Evolutionary conservation across 2,797 vertebrate species (phyloP), one percentile per base, ranked within the genome.

Genomic region (Melanogrammus aeglefinus): DNA sequence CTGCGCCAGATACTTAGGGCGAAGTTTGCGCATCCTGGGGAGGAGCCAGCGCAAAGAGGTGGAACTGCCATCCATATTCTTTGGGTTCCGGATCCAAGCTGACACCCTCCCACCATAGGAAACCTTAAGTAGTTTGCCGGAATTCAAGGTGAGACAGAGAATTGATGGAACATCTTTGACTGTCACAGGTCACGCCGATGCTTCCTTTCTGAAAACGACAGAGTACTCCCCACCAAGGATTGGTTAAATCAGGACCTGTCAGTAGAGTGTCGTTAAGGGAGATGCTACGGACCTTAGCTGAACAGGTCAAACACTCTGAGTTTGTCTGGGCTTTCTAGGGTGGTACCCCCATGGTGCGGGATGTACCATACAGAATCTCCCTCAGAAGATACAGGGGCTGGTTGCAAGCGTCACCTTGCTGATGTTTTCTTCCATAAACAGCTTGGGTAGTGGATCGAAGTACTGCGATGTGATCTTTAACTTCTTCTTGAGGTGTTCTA

Each of bases 1-100:
- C 2, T 33, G 29, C 39, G 81, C 72, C 9, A 79, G 18, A 21
- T 75, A 79, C 44, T 72, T 82, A 1, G 33, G 4, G 75, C 63
- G 27, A 79, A 79, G 36, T 79, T 79, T 39, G 81, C 81, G 29
- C 77, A 82, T 7, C 78, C 75, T 29, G 76, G 76, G 13, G 79
- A 83, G 8, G 76, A 14, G 24, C 24, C 29, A 31, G 29, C 29
- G 29, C 29, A 1, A 31, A 31, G 2, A 2, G 2, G 29, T 1
- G 1, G 29, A 2, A 29, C 70, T 63, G 10, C 77, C 80, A 72
- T 77, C 77, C 39, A 12, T 77, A 79, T n/a, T 81, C 77, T 41
- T 75, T 24, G 2, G 77, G 74, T n/a, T 84, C 76, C 1, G 2
- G 12, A 29, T 81, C 72, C 33, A 82, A 27, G n/a, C 10, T 79